Evolutionary conservation across 2,888 invertebrate genomes (phyloP), one percentile per base, ranked within the genome.

Genomic region (Drosophila gaucha): DNA sequence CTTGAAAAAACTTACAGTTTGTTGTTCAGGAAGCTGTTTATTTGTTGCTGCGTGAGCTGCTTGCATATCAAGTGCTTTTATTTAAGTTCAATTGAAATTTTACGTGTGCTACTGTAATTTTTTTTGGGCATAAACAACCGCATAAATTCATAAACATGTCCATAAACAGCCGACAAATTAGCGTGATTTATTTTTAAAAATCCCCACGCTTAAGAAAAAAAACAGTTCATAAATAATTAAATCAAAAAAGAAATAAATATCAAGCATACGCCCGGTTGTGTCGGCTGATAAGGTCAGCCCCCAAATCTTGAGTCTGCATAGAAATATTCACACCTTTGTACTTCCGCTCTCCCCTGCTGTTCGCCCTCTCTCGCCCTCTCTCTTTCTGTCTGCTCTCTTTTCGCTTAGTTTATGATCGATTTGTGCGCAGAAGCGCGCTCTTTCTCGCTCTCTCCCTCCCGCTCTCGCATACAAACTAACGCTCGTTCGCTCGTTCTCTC

Each of bases 141-240:
- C 47, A 86, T 80, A 83, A 80, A 80, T 62, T 74, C 58, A 76
- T 82, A 76, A 69, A 57, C 56, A 55, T 71, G 49, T 14, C 63
- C 65, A 74, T 86, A 79, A 83, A 82, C 36, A 49, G 39, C 36
- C 33, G 22, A 20, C 6, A 68, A 86, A 86, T 83, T 72, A 71
- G 50, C 64, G 62, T 51, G 74, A 72, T 79, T 79, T 86, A 83
- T 86, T 76, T 83, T 74, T 71, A 39, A 62, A 64, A 55, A 31
- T n/a, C 44, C 31, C 57, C 22, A 9, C 2, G 1, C 12, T 9
- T 9, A 33, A 39, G 6, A 49, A 22, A 28, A 39, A 20, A 6
- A 46, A 20, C 30, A 46, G 30, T 12, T 24, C 16, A 38, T 22
- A 31, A 38, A 9, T 43, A 56, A 51, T 50, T 10, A 36, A 50